Base-by-base conservation (phyloP, 64 coral and sea anemone species). In the Porites lutea region DNA sequence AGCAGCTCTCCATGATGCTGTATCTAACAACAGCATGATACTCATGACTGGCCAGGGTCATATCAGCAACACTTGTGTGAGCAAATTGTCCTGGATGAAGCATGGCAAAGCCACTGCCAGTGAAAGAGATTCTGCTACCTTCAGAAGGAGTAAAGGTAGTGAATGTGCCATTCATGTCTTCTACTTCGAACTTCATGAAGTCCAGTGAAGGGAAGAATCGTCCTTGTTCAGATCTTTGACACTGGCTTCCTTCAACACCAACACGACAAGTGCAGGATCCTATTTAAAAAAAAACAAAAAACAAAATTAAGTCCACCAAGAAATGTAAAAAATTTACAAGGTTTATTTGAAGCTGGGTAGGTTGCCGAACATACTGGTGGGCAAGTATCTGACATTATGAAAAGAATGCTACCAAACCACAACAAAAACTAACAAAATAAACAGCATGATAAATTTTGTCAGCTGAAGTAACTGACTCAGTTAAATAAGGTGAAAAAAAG, bases 171-270 rank as follows among this genome's bases (percentile, higher is more conserved):
- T 27, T 8, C 52, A 72, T 57, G 43, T 88, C 59, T 92, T 98
- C 96, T 21, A 81, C 93, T 95, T 98, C 96, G 80, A 95, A 82
- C 11, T 57, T 54, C 8, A 98, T 72, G 53, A 87, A 95, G 62
- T 98, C 96, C n/a, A 95, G 58, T 10, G 78, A n/a, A 19, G 96
- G 96, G 37, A 86, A 94, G 60, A 98, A 98, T 52, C 37, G 63
- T n/a, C 84, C 89, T 5, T 59, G 74, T 37, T 57, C 16, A 11
- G 89, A 15, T 62, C 76, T 84, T 63, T 87, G 63, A 60, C 96
- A 98, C 6, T 52, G 4, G n/a, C 65, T 82, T 13, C 85, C 89
- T 86, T 86, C 83, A 44, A 95, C 72, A 54, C 90, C 90, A 49
- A 65, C 79, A 8, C 92, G 91, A 10, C 95, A 96, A 4, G 48